Evolutionary conservation across 2,888 invertebrate genomes (phyloP).

Genomic region (Mayetiola destructor): DNA sequence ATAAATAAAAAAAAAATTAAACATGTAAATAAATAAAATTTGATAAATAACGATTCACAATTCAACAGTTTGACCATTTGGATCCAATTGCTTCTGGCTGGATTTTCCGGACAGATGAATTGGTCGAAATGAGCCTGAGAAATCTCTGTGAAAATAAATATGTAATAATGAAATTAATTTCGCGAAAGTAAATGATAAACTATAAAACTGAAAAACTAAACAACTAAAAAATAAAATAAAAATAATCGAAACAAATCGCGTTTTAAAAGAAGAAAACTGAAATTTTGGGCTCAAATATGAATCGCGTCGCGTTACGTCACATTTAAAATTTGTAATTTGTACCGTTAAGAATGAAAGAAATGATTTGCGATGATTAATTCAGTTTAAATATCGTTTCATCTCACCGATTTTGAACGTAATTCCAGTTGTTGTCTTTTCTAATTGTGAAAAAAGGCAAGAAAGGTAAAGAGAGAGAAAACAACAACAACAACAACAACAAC

Average conservation of each 20-base stretch:
- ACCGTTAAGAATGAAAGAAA: neutral
- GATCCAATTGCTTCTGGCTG: no score
- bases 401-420: slow-evolving; percentile 8
- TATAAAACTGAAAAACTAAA: no score
- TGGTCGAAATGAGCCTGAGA: no score
- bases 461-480: neutral
- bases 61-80: no score
- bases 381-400: neutral
- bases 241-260: neutral
- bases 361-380: neutral
- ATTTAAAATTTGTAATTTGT: neutral
- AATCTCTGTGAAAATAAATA: no score
- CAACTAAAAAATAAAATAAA: neutral
- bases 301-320: slow-evolving; percentile 19
- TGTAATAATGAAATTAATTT: no score
- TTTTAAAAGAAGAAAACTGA: neutral
- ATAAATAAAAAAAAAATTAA: neutral
- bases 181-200: no score
- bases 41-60: no score
- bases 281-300: neutral
- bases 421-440: no score
- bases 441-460: no score
- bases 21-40: neutral
- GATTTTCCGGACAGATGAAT: no score
- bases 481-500: no score